Evolutionary conservation across 2,797 vertebrate genomes (phyloP).

Genomic region (Astyanax mexicanus): DNA sequence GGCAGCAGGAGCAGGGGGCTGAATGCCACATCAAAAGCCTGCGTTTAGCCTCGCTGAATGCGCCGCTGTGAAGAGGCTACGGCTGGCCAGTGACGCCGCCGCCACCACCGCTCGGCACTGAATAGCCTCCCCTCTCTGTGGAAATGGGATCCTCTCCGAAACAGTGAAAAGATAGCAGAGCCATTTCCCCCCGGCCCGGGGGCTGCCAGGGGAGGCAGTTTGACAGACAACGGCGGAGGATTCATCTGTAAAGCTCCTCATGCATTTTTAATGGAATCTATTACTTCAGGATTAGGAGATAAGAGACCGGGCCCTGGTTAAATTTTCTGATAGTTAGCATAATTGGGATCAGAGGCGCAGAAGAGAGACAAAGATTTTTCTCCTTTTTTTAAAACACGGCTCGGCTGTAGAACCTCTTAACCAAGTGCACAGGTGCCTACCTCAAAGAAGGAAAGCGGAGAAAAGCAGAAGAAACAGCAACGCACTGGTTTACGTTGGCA

Average conservation of each 20-base stretch:
- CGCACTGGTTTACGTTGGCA: slow-evolving; percentile 31
- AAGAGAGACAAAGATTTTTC: slow-evolving; percentile 71
- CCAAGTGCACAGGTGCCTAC: slow-evolving; percentile 31
- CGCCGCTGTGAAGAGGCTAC: slow-evolving; percentile 20
- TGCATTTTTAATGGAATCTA: slow-evolving; percentile 87
- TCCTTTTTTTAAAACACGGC: slow-evolving; percentile 31
- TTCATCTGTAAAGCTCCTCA: slow-evolving; percentile 69
- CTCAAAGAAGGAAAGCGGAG: slow-evolving; percentile 37
- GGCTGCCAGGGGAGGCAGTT: slow-evolving; percentile 41
- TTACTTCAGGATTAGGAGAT: slow-evolving; percentile 86
- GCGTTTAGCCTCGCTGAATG: slow-evolving; percentile 24
- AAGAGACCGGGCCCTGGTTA: slow-evolving; percentile 78
- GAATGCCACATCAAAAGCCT: slow-evolving; percentile 50
- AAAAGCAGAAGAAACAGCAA: slow-evolving; percentile 10
- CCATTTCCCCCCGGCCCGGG: slow-evolving; percentile 28
- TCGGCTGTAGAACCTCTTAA: slow-evolving; percentile 45
- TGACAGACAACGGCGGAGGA: slow-evolving; percentile 55
- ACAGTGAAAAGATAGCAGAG: slow-evolving; percentile 56
- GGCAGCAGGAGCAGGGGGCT: slow-evolving; percentile 31
- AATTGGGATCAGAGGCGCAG: slow-evolving; percentile 79
- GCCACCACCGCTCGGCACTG: not conserved
- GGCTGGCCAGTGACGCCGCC: slow-evolving; percentile 22
- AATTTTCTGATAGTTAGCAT: slow-evolving; percentile 84
- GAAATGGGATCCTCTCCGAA: slow-evolving; percentile 54
- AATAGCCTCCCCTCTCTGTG: slow-evolving; percentile 40